These are phyloP conservation scores for Catharus bicknelli DNA, from an alignment of 2,113 vertebrate genomes.

Conservation along the genomic window DNA sequence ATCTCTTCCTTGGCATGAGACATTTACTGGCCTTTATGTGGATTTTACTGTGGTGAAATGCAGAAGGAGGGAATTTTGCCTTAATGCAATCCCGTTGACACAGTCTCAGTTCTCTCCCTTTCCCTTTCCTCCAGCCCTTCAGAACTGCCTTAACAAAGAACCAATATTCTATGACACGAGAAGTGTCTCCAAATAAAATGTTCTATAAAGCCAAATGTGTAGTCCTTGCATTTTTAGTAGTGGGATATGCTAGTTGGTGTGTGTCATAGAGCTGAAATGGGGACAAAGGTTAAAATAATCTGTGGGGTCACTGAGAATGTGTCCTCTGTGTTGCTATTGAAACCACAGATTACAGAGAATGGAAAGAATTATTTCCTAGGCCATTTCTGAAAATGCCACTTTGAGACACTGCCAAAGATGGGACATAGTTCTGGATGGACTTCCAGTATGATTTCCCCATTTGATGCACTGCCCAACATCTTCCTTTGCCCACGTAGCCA, in stretches of 20 bases:
- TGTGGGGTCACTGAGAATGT: not conserved
- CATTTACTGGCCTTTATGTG: not conserved
- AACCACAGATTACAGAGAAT: not conserved
- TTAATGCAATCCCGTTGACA: conserved; percentile 8
- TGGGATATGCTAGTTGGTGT: not conserved
- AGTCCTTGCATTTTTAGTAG: not conserved
- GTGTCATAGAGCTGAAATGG: not conserved
- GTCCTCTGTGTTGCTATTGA: not conserved
- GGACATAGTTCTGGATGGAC: not conserved
- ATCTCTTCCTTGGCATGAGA: conserved; percentile 32
- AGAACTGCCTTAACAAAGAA: conserved; percentile 68
- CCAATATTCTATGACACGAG: not conserved
- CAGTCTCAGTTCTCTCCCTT: not conserved
- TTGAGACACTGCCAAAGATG: not conserved
- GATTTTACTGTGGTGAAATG: conserved; percentile 38
- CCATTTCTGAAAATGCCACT: not conserved
- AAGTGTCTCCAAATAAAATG: conserved; percentile 66
- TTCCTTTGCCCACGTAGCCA: not conserved
- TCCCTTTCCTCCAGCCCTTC: not conserved
- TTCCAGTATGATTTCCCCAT: not conserved
- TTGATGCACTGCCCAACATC: accelerated
- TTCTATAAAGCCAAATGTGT: conserved; percentile 40
- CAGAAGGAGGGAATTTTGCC: conserved; percentile 56
- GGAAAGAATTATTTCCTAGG: not conserved
- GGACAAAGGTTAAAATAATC: not conserved